Evolutionary conservation across 1,140 invertebrate genomes (phyloP), one percentile per base, ranked within the genome.

Genomic region (Drosophila sp.): DNA sequence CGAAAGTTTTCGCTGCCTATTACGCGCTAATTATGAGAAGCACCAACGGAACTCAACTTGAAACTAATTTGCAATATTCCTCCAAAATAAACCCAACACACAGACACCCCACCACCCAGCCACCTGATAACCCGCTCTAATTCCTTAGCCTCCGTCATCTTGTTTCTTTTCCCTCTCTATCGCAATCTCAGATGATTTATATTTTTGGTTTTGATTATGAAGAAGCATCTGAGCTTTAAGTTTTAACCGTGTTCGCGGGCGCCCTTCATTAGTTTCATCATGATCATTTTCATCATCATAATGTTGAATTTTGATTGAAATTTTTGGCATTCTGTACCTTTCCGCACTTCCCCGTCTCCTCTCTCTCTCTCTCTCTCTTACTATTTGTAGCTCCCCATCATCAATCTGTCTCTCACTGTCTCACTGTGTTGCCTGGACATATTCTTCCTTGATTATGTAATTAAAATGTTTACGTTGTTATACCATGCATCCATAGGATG

Each of bases 241-340:
- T 47, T 47, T 47, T 47, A 5, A 0, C n/a, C 17, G 1, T 25
- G 44, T 25, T 47, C 2, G 23, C 11, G 44, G 2, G 44, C 4
- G 7, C 23, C 23, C 8, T 50, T 50, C 44, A 50, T 50, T 50
- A 27, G 23, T 50, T 50, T 27, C 23, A 27, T 50, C 44, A 27
- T 50, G 6, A 27, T 44, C 44, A 47, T 47, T 23, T 25, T 47
- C 44, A 25, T 47, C 1, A 25, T 50, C 23, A 50, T 50, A 10
- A 27, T 50, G 44, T 50, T 50, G 44, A 50, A 50, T 50, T 50
- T 50, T 50, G 44, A 50, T 50, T 50, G 44, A 50, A 50, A 50
- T 50, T 50, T n/a, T 27, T 50, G 25, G 23, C 25, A 44, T 23
- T 4, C 41, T 44, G 17, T 23, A 44, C 41, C 41, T 44, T 23